Base-by-base conservation (phyloP, 2,888 invertebrate genomes). In the Hymenopus coronatus region DNA sequence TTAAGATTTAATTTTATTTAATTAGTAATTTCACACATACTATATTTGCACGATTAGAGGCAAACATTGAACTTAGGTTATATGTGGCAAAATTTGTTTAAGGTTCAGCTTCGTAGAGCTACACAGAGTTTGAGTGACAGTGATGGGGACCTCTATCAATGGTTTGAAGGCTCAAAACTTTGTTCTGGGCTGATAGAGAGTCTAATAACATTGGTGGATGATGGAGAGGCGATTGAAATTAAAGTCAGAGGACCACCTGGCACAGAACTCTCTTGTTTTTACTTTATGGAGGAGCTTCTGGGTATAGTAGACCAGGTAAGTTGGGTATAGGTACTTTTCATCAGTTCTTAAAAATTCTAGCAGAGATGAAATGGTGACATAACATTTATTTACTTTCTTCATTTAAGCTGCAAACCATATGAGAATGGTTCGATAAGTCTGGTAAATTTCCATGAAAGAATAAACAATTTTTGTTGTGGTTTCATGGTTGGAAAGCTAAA, bases 131-230 rank as follows among this genome's bases (percentile, higher is more conserved):
- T 93, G 93, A 93, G 94, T 90, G 94, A 94, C 90, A 93, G 94
- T 89, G 94, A 94, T 81, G 93, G 93, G 40, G 96, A 96, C 90
- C 93, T 97, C 83, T 95, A 96, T 91, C 97, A 97, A 92, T 96
- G 96, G 96, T 95, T 95, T 92, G 94, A 95, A 91, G 96, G 96
- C 83, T 96, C 96, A 82, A 96, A 96, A 92, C 93, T 96, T 91
- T 96, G 96, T 92, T 94, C 95, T 86, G 95, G 96, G 1, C 94
- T 95, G 83, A 94, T 96, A 90, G 97, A 97, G 92, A 95, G 96
- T 88, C 93, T 97, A 88, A 93, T 97, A 27, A 96, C 95, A 7
- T 93, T 96, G 91, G 95, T 95, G 90, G 94, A 95, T 88, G 94
- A 94, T 88, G 93, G 92, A 81, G 95, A 95, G 90, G 95, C 93